A percentile compares a stretch with the other conserved stretches of the same genome.
phyloP scores from a whole-genome alignment of 2,888 invertebrate species.

The Eupeodes luniger region DNA sequence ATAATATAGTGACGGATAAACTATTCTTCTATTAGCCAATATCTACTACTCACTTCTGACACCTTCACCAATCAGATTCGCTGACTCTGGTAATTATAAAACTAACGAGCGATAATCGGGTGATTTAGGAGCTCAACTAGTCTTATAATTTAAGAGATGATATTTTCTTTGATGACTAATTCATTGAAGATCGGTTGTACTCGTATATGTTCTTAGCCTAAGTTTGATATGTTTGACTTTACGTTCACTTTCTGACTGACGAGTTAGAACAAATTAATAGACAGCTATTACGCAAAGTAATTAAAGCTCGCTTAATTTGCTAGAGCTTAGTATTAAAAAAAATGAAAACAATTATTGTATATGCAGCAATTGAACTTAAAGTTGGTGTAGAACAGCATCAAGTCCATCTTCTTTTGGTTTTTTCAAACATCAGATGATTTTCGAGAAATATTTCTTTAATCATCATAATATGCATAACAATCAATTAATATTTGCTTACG shows the following conservation, averaged over 20 bases:
- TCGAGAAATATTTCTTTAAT: too few relatives aligned
- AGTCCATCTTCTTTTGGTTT: background rate
- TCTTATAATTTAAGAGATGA: background rate
- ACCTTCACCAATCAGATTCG: background rate
- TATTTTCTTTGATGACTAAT: background rate
- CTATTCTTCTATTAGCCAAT: background rate
- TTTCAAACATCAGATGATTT: too few relatives aligned
- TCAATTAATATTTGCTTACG: too few relatives aligned
- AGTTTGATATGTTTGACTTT: background rate
- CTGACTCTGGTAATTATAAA: background rate
- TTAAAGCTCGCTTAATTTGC: constrained; percentile 3
- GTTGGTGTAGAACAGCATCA: background rate
- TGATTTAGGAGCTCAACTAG: background rate
- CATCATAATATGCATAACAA: too few relatives aligned
- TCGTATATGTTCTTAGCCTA: background rate
- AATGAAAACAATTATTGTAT: constrained; percentile 1
- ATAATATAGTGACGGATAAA: constrained; percentile 24
- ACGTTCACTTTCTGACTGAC: constrained; percentile 49
- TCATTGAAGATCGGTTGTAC: background rate
- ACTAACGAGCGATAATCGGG: background rate
- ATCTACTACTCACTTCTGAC: background rate
- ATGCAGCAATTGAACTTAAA: background rate
- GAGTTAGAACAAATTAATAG: constrained; percentile 24
- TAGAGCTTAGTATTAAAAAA: background rate
- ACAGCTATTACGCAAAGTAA: background rate